Evolutionary conservation across 2,888 invertebrate genomes (phyloP), one percentile per base, ranked within the genome.

Genomic region (Periphyllus acericola): DNA sequence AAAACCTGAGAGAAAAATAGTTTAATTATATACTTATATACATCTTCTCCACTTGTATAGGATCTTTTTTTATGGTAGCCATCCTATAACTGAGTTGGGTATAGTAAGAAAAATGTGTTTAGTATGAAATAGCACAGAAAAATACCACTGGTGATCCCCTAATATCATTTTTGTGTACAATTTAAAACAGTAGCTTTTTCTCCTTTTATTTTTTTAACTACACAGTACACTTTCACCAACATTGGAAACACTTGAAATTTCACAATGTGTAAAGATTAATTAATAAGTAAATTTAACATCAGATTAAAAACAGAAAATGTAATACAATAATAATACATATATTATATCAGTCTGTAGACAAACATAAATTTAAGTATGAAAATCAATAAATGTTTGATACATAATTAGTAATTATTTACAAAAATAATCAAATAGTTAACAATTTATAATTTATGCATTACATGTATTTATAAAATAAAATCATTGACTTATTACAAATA

Each of bases 401-500:
- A 66, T 8, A 25, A 66, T 1, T 0, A n/a, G n/a, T 29, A 71
- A 11, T 71, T 71, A 71, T 32, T 3, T 17, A 32, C 3, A 29
- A 71, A 71, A 32, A 71, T 32, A 71, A 71, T 68, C 9, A n/a
- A 66, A 14, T 71, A 17, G 17, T 29, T 29, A 29, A 68, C 68
- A 71, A 71, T 71, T 71, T 71, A 29, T 29, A 32, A n/a, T 71
- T 71, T 71, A 68, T 71, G 4, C 32, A 32, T 25, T 60, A 71
- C 11, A 71, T 4, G 32, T 71, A 17, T 71, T 32, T 14, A 71
- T 29, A 71, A 71, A 32, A 32, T 29, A 32, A 32, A 14, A 29
- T 66, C 25, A 85, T 40, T 46, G 46, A 46, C 11, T 11, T 46
- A 80, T 55, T 72, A 84, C 60, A 86, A 46, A 55, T 52, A 36